These are phyloP conservation scores for Solenopsis invicta DNA, from an alignment of 1,140 invertebrate genomes.

Conservation along the genomic window DNA sequence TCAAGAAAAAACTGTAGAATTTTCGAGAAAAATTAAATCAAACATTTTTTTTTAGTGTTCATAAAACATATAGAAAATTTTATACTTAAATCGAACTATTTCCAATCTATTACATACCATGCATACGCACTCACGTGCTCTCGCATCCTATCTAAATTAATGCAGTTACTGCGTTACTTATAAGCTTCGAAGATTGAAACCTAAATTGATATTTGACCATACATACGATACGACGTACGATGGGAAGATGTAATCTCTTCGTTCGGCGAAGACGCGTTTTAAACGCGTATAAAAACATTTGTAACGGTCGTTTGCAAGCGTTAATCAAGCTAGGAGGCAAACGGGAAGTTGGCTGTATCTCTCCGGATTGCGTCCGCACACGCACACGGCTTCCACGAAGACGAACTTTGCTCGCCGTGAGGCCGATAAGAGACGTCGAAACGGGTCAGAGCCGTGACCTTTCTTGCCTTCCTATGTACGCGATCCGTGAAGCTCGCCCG, in stretches of 20 bases:
- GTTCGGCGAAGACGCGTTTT: neutral
- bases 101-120: neutral
- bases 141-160: neutral
- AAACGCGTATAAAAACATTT: neutral
- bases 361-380: constrained; percentile 20
- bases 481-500: constrained; percentile 39
- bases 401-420: constrained; percentile 82
- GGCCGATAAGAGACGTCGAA: constrained; percentile 83
- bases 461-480: constrained; percentile 79
- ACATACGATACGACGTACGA: neutral
- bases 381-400: constrained; percentile 56
- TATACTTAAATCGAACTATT: neutral
- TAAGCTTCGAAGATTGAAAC: neutral
- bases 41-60: neutral
- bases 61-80: neutral
- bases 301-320: neutral
- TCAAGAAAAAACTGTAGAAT: too few species aligned
- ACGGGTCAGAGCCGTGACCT: constrained; percentile 86
- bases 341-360: constrained; percentile 70
- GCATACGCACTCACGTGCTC: neutral
- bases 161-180: neutral
- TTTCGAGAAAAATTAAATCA: too few species aligned
- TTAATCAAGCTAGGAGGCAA: constrained; percentile 52
- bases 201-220: neutral
- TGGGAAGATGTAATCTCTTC: neutral